Evolutionary conservation across 2,888 invertebrate species (phyloP).

Genomic region (Peribatodes rhomboidaria): DNA sequence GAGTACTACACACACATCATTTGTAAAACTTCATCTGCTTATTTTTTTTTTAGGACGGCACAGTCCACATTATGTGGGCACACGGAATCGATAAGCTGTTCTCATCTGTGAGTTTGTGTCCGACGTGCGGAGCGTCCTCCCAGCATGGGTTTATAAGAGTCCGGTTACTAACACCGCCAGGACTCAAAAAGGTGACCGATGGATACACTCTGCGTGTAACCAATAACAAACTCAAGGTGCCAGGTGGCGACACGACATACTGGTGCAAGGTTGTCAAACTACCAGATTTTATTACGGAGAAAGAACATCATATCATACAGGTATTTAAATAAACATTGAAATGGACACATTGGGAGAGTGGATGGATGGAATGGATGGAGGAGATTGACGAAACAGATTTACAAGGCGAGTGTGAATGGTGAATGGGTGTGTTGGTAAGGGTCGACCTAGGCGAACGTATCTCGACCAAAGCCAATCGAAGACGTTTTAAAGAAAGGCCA

Average conservation of each 20-base stretch:
- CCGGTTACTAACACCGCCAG: conserved; percentile 86
- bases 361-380: too few species aligned
- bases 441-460: too few species aligned
- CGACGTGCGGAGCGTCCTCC: conserved; percentile 81
- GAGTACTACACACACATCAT: too few species aligned
- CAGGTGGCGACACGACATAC: conserved; percentile 96
- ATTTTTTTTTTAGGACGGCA: conserved; percentile 90
- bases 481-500: too few species aligned
- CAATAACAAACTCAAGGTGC: conserved; percentile 90
- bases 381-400: too few species aligned
- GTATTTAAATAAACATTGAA: conserved; percentile 69
- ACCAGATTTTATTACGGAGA: conserved; percentile 88
- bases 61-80: conserved; percentile 95
- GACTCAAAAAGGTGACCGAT: conserved; percentile 66
- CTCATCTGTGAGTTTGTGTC: conserved; percentile 88
- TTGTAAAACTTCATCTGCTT: not conserved
- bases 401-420: too few species aligned
- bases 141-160: conserved; percentile 92
- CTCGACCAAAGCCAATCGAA: too few species aligned
- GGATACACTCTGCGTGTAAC: conserved; percentile 88
- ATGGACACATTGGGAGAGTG: too few species aligned
- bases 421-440: too few species aligned
- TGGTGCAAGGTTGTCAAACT: conserved; percentile 97
- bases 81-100: conserved; percentile 91
- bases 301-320: conserved; percentile 93